Percentiles rank a stretch among this genome's conserved stretches.
Evolutionary conservation across 2,113 vertebrate species (phyloP).

Genomic region (Pongo pygmaeus): DNA sequence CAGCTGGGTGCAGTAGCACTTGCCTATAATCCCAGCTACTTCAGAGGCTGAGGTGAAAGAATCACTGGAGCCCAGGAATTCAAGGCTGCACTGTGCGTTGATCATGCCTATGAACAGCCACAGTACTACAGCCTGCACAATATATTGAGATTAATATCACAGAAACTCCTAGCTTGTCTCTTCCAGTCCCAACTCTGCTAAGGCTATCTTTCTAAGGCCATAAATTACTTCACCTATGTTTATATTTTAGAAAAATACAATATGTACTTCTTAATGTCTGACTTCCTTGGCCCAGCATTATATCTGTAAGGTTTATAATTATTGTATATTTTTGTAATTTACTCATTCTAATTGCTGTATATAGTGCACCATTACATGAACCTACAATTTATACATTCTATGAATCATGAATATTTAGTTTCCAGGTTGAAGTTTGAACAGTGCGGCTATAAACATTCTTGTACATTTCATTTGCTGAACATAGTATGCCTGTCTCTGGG

Average conservation of each 20-base stretch:
- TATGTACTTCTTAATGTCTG: background rate
- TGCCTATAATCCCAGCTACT: background rate
- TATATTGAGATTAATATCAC: background rate
- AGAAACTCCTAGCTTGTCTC: background rate
- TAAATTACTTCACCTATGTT: background rate
- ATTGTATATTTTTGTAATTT: background rate
- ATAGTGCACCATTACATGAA: background rate
- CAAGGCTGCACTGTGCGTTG: background rate
- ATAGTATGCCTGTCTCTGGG: background rate
- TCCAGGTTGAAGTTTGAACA: background rate
- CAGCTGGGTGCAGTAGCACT: background rate
- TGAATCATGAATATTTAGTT: background rate
- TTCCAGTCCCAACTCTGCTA: background rate
- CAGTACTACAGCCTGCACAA: background rate
- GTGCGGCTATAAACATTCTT: background rate
- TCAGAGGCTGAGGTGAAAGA: background rate
- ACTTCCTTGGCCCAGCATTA: background rate
- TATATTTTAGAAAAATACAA: background rate
- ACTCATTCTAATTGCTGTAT: background rate
- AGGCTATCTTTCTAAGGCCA: background rate
- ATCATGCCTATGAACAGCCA: background rate
- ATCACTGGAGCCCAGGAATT: background rate
- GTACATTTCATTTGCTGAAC: background rate
- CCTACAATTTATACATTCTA: background rate
- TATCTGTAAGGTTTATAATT: background rate